Evolutionary conservation across 2,888 invertebrate species (phyloP).

Genomic region (Leptogaster cylindrica): DNA sequence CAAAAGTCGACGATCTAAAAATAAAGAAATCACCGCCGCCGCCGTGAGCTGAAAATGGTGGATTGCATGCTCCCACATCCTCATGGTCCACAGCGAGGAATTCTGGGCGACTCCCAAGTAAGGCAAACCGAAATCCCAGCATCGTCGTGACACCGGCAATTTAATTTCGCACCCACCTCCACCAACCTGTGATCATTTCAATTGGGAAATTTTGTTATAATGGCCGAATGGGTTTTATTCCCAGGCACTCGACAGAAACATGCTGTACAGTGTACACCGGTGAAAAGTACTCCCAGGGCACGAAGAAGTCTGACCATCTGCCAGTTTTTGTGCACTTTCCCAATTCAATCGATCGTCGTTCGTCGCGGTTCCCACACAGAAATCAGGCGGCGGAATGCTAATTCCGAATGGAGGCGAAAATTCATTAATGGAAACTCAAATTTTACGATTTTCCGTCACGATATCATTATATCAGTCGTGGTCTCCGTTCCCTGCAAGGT

Average conservation of each 20-base stretch:
- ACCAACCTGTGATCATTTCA: background rate
- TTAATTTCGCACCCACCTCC: slow-evolving; percentile 29
- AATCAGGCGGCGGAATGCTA: background rate
- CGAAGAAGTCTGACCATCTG: slow-evolving; percentile 3
- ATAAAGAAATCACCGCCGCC: too few species aligned
- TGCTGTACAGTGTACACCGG: background rate
- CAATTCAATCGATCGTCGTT: background rate
- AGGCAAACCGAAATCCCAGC: slow-evolving; percentile 19
- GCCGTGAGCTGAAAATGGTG: too few species aligned
- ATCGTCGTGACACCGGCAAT: slow-evolving; percentile 32
- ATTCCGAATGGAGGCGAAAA: slow-evolving; percentile 23
- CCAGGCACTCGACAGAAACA: background rate
- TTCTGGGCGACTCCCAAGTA: slow-evolving; percentile 12
- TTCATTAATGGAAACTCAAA: slow-evolving; percentile 7
- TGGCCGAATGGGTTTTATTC: slow-evolving; percentile 7
- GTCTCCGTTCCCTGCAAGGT: slow-evolving; percentile 7
- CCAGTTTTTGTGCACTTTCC: background rate
- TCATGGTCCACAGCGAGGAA: background rate
- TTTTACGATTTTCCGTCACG: slow-evolving; percentile 33
- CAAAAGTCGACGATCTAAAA: slow-evolving; percentile 33
- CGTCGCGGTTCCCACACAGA: slow-evolving; percentile 14
- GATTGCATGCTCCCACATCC: too few species aligned
- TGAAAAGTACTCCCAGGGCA: background rate
- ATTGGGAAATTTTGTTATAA: too few species aligned
- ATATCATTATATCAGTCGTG: slow-evolving; percentile 14